Conservation (phyloP, 2,888 invertebrate species). For the Meteorus colon region DNA sequence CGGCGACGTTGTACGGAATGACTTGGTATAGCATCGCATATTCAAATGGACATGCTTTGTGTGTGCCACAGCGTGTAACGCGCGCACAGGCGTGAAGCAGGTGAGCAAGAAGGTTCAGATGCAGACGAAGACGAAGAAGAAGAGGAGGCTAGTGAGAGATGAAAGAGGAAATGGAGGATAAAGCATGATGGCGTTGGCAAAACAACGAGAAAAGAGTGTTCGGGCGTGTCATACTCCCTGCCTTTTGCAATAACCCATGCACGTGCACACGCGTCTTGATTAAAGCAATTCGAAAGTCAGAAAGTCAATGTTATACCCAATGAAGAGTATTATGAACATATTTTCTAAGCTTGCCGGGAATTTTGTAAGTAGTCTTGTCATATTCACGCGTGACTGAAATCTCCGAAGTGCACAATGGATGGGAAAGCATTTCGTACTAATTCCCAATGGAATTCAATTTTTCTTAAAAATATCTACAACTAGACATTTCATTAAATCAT, state of each 20-base stretch:
- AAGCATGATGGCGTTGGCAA: constrained; percentile 18
- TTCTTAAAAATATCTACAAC: no score
- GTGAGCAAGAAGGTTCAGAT: constrained; percentile 34
- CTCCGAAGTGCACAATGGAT: no score
- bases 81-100: constrained; percentile 40
- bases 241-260: constrained; percentile 24
- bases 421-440: no score
- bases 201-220: constrained; percentile 28
- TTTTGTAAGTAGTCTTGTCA: no score
- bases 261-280: constrained; percentile 23
- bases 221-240: constrained; percentile 30
- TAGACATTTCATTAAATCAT: no score
- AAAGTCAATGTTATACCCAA: not conserved
- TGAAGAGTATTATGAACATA: not conserved
- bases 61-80: constrained; percentile 40
- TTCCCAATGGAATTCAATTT: no score
- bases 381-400: no score
- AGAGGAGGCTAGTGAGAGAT: constrained; percentile 28
- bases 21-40: constrained; percentile 25
- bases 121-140: constrained; percentile 23
- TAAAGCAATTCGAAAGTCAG: not conserved
- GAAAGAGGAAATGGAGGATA: constrained; percentile 24
- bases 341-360: no score
- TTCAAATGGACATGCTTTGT: constrained; percentile 38
- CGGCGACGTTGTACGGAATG: constrained; percentile 12